Conservation (phyloP, 2,888 invertebrate species). For the Drosophila histrio region DNA sequence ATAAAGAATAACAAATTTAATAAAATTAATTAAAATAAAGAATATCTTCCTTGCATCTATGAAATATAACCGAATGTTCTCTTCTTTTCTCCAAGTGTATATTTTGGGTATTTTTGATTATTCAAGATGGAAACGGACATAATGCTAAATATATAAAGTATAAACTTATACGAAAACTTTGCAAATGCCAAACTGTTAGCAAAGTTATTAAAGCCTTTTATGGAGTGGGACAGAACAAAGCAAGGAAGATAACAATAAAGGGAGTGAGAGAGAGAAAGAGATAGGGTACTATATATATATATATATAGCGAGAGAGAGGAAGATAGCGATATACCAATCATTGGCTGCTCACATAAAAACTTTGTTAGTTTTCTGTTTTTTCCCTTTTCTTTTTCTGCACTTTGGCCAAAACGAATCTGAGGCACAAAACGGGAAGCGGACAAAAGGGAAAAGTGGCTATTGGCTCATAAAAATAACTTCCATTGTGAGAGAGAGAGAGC, state of each 20-base stretch:
- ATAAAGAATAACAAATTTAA: too few species aligned
- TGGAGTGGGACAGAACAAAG: background rate
- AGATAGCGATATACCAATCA: slow-evolving; percentile 35
- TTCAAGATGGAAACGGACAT: too few species aligned
- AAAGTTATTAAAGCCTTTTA: slow-evolving; percentile 14
- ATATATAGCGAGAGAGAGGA: background rate
- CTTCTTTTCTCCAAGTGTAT: background rate
- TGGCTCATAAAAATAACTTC: slow-evolving; percentile 60
- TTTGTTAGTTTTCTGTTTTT: slow-evolving; percentile 24
- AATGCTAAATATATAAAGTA: background rate
- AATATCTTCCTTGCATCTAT: too few species aligned
- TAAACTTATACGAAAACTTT: slow-evolving; percentile 8
- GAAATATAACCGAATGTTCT: too few species aligned
- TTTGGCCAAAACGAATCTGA: slow-evolving; percentile 53
- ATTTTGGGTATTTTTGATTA: background rate
- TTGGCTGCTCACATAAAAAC: slow-evolving; percentile 40
- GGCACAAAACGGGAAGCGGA: slow-evolving; percentile 12
- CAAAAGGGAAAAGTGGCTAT: background rate
- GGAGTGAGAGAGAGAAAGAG: background rate
- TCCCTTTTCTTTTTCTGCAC: slow-evolving; percentile 19
- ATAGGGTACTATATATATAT: too few species aligned
- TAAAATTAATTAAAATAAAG: background rate
- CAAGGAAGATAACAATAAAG: background rate
- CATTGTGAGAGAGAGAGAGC: slow-evolving; percentile 23
- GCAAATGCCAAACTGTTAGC: slow-evolving; percentile 9